Evolutionary conservation across 2,888 invertebrate species (phyloP), one percentile per base, ranked within the genome.

Genomic region (Cataglyphis livida): DNA sequence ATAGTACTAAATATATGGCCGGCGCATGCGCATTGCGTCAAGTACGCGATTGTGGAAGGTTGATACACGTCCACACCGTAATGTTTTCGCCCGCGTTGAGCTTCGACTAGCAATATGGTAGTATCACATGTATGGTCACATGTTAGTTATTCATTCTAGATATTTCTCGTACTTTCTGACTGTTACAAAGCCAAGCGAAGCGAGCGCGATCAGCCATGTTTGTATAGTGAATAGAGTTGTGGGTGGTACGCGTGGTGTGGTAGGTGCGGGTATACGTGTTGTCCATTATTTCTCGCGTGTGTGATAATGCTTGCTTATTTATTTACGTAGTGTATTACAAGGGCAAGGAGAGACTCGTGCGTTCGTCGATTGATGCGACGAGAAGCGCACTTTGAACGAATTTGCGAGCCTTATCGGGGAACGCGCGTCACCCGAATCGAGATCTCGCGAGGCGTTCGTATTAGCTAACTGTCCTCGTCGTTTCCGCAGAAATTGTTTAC

Each of bases 181-280:
- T n/a, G 32, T 48, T 7, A 0, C 18, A 21, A 21, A 57, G 35
- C 61, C 38, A 84, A n/a, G 32, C 48, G 81, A 76, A 32, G 32
- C 32, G 32, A 32, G 32, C 32, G 59, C 79, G 71, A 64, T 85
- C 83, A 71, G 90, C 90, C 90, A 90, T 91, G 87, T 89, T 89
- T 82, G 87, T 89, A 86, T 78, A 81, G 88, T 87, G 87, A 88
- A 68, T 90, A 88, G 88, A 86, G 85, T 88, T 83, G 89, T 90
- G 89, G 88, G 76, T 91, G 89, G 89, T 87, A 85, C 84, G 76
- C 89, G 84, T 48, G 44, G 65, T 32, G 32, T 32, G n/a, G 61
- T 28, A 38, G 32, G 85, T 84, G 86, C 84, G 85, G 82, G 64
- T 81, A 66, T 89, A 87, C 84, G 88, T 89, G 90, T 91, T 87